Conservation (phyloP, 2,888 invertebrate genomes). For the Dyspetes luteomarginatus region DNA sequence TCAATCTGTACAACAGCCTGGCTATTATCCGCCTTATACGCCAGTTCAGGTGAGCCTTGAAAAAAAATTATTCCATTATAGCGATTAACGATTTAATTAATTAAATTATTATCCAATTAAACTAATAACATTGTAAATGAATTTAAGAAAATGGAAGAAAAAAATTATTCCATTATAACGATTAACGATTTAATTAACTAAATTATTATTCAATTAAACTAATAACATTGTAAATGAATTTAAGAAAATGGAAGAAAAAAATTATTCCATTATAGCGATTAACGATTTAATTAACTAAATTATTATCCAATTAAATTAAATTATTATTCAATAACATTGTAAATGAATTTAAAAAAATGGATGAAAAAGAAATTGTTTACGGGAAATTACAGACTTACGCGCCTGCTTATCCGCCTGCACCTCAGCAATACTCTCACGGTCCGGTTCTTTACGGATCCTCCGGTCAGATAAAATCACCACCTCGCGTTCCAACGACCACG, state of each 20-base stretch:
- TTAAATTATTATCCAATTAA: too few relatives aligned
- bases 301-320: too few relatives aligned
- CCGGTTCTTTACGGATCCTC: conserved; percentile 80
- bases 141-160: neutral
- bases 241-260: neutral
- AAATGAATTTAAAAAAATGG: neutral
- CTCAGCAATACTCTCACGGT: conserved; percentile 81
- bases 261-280: too few relatives aligned
- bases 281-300: too few relatives aligned
- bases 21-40: conserved; percentile 76
- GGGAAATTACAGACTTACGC: conserved; percentile 73
- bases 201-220: too few relatives aligned
- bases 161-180: too few relatives aligned
- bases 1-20: conserved; percentile 73
- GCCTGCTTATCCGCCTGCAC: conserved; percentile 73
- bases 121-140: too few relatives aligned
- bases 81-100: too few relatives aligned
- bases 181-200: too few relatives aligned
- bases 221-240: neutral
- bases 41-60: conserved; percentile 77
- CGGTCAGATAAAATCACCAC: conserved; percentile 74
- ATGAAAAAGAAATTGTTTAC: neutral
- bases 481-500: conserved; percentile 58
- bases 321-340: too few relatives aligned
- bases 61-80: too few relatives aligned